phyloP scores from a whole-genome alignment of 2,113 vertebrate genomes.

The Nesogale talazaci region DNA sequence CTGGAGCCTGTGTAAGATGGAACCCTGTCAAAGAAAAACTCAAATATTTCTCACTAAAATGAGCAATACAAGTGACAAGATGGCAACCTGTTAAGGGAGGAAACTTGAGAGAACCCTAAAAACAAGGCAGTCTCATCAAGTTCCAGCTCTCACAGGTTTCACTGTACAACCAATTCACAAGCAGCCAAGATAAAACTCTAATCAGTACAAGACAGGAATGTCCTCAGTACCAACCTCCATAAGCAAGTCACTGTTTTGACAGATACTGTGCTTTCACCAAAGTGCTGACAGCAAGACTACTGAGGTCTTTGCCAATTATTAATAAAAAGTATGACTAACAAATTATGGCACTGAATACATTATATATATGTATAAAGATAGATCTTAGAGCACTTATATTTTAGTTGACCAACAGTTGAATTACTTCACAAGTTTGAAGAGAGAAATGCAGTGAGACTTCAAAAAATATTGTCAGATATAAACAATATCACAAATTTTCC shows the following conservation, averaged over 20 bases:
- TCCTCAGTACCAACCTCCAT: background rate
- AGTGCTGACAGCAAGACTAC: conserved; percentile 31
- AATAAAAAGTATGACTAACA: conserved; percentile 32
- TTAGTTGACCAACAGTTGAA: background rate
- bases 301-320: conserved; percentile 9
- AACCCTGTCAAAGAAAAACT: background rate
- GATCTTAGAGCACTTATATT: background rate
- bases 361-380: too few species aligned
- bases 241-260: conserved; percentile 55
- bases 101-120: background rate
- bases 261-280: conserved; percentile 30
- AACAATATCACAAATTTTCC: background rate
- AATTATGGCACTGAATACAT: conserved; percentile 34
- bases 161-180: conserved; percentile 36
- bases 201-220: conserved; percentile 68
- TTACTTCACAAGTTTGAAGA: conserved; percentile 6
- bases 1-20: background rate
- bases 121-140: background rate
- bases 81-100: background rate
- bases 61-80: background rate
- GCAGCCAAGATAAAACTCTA: conserved; percentile 58
- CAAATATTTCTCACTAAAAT: background rate
- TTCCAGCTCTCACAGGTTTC: background rate
- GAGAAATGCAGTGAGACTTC: background rate
- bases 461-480: background rate